These are phyloP conservation scores for Globodera ellingtonae DNA, from an alignment of 1,140 invertebrate species.

Conservation along the genomic window DNA sequence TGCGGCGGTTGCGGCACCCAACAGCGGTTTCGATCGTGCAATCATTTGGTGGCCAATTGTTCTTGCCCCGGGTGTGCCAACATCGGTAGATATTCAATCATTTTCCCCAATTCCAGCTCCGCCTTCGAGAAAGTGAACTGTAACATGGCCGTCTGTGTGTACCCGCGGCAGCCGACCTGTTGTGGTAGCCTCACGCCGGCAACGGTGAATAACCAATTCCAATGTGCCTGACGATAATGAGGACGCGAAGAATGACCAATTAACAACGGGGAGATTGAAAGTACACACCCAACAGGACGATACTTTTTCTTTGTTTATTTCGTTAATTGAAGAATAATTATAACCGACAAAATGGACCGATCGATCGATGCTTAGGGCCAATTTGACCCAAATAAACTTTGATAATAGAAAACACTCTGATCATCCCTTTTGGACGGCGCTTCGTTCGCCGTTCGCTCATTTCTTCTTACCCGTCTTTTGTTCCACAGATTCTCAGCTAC, in stretches of 20 bases:
- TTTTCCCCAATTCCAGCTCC: conserved; percentile 13
- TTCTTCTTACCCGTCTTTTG: neutral
- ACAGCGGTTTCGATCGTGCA: conserved; percentile 37
- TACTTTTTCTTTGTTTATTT: neutral
- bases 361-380: too few species aligned
- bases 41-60: conserved; percentile 2
- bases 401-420: too few species aligned
- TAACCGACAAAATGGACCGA: neutral
- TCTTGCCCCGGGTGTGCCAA: conserved; percentile 5
- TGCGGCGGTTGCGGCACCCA: conserved; percentile 34
- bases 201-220: conserved; percentile 30
- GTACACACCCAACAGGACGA: neutral
- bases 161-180: conserved; percentile 27
- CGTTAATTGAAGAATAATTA: neutral
- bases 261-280: neutral
- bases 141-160: conserved; percentile 31
- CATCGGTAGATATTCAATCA: neutral
- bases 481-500: conserved; percentile 1
- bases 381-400: neutral
- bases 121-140: conserved; percentile 36
- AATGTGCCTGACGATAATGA: conserved; percentile 19
- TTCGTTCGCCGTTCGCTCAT: neutral
- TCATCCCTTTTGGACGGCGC: neutral
- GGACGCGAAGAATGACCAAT: neutral
- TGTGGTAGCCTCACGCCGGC: conserved; percentile 20